These are phyloP conservation scores for Aselliscus stoliczkanus DNA, from an alignment of 2,797 vertebrate species.

Conservation along the genomic window DNA sequence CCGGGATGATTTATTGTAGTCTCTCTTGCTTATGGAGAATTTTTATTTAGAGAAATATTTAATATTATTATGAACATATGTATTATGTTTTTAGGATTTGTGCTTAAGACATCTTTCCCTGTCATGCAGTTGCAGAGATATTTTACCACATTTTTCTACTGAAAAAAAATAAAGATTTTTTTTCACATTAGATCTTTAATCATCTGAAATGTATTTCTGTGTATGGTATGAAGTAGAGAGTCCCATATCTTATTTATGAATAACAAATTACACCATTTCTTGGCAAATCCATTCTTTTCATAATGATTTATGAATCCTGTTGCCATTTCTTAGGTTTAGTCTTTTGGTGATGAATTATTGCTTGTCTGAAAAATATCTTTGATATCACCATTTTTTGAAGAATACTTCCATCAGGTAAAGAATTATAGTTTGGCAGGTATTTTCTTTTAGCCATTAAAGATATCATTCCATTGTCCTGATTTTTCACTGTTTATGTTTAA, in stretches of 20 bases:
- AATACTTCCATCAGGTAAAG: background rate
- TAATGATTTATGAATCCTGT: constrained; percentile 12
- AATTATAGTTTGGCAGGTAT: background rate
- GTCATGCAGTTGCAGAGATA: background rate
- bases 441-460: background rate
- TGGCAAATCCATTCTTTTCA: constrained; percentile 28
- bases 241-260: constrained; percentile 30
- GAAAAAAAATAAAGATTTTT: background rate
- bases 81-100: background rate
- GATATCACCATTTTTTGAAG: background rate
- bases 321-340: background rate
- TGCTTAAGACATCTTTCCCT: background rate
- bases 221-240: background rate
- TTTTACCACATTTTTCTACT: background rate
- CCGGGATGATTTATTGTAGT: background rate
- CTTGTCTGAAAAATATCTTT: constrained; percentile 23
- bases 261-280: background rate
- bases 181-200: constrained; percentile 1
- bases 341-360: background rate
- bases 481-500: background rate
- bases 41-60: background rate
- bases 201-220: constrained; percentile 7
- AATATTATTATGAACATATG: background rate
- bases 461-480: background rate
- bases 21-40: background rate